These are phyloP conservation scores for Parotia lawesii DNA, from an alignment of 2,113 vertebrate species.

Conservation along the genomic window DNA sequence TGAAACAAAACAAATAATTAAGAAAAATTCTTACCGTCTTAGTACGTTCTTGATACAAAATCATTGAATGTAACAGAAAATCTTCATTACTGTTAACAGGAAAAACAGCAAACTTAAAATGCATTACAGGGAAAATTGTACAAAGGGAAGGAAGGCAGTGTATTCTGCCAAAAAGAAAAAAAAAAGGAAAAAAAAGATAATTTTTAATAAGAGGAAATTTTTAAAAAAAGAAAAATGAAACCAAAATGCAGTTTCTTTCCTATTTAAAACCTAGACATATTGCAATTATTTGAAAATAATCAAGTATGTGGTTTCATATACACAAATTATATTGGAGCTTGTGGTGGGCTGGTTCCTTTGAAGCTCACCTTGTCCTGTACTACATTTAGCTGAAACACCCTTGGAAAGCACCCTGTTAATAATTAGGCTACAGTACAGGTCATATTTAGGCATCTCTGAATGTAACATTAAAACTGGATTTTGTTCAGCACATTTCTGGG, in stretches of 20 bases:
- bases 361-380: background rate
- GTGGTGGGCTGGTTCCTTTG: background rate
- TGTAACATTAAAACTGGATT: rapidly evolving
- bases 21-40: rapidly evolving
- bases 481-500: background rate
- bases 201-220: rapidly evolving
- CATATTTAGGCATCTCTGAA: background rate
- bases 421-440: background rate
- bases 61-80: background rate
- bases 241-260: background rate
- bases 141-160: background rate
- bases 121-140: background rate
- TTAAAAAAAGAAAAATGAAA: background rate
- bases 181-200: rapidly evolving
- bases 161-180: background rate
- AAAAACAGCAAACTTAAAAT: background rate
- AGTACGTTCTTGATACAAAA: background rate
- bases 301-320: background rate
- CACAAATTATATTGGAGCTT: background rate
- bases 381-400: background rate
- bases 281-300: background rate
- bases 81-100: background rate
- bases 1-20: background rate
- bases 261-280: background rate
- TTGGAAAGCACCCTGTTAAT: background rate